A percentile compares a stretch with the other conserved stretches of the same genome.
Conservation (phyloP, 2,797 vertebrate species). For the Molossus molossus region DNA sequence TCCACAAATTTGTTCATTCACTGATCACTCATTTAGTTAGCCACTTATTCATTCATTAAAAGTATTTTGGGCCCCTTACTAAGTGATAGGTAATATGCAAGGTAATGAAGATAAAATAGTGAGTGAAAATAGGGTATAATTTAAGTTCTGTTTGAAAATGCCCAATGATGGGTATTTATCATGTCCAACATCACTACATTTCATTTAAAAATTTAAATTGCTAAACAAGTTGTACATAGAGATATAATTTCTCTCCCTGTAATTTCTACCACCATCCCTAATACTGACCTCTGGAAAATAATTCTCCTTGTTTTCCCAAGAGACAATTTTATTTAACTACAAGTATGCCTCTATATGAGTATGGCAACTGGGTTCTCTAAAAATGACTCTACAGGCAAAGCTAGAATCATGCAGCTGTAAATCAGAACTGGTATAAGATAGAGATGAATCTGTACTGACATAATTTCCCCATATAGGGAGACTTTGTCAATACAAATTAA, state of each 20-base stretch:
- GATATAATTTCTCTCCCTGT: not conserved
- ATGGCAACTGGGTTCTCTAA: constrained; percentile 26
- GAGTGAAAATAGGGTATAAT: not conserved
- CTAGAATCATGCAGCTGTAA: not conserved
- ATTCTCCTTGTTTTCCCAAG: not conserved
- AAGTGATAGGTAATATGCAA: not conserved
- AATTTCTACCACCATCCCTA: not conserved
- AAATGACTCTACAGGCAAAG: constrained; percentile 32
- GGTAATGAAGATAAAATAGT: constrained; percentile 20
- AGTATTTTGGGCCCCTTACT: not conserved
- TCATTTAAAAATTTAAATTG: constrained; percentile 21
- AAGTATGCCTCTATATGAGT: not conserved
- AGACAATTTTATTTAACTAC: constrained; percentile 58
- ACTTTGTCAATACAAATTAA: constrained; percentile 44
- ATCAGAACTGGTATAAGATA: not conserved
- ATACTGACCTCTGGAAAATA: not conserved
- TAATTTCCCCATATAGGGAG: not conserved
- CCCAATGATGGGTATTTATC: not conserved
- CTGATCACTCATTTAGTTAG: not conserved
- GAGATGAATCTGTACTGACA: constrained; percentile 31
- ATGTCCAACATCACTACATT: not conserved
- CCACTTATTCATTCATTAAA: not conserved
- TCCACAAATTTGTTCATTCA: not conserved
- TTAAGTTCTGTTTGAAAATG: constrained; percentile 19
- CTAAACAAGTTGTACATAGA: not conserved